Evolutionary conservation across 2,888 invertebrate species (phyloP), one percentile per base, ranked within the genome.

Genomic region (Malachius bipustulatus): DNA sequence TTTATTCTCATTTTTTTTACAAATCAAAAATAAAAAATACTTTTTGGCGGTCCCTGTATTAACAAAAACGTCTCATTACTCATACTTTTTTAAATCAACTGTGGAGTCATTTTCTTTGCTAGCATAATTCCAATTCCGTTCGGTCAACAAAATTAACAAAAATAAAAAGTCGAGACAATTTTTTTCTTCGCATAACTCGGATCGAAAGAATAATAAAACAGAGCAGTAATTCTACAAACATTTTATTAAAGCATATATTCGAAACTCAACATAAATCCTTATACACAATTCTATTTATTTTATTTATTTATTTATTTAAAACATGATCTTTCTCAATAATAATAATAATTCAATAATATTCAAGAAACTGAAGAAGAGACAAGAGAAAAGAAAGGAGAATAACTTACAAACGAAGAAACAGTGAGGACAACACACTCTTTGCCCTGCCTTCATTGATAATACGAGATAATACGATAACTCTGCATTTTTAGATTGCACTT

Each of bases 201-300:
- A n/a, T n/a, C n/a, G 3, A 6, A 30, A 26, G 29, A 14, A 13
- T 31, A 40, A 40, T 40, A 28, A 40, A 40, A 40, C 15, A 34
- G 29, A 35, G 35, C 33, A 39, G 32, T 44, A 55, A 62, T 65
- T 64, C 67, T 68, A 67, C 65, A 67, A 69, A 67, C 65, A 64
- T 66, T 54, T 69, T 69, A 69, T 70, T 70, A 69, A 70, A 70
- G 69, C 69, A 64, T 66, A 65, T n/a, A 66, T 6, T 67, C 61
- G 63, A 69, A 69, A 69, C 66, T 69, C 68, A 69, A 69, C 69
- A 66, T 67, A 62, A 61, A 65, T 63, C 63, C 62, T 60, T 62
- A 56, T 64, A 64, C 48, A 48, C 46, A 48, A 48, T 48, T 44
- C 42, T 38, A 36, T 36, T 37, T 43, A 40, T 19, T 6, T 19